A percentile compares a stretch with the other conserved stretches of the same genome.
Conservation (phyloP, 1,140 invertebrate species). For the Trachymyrmex cornetzi region DNA sequence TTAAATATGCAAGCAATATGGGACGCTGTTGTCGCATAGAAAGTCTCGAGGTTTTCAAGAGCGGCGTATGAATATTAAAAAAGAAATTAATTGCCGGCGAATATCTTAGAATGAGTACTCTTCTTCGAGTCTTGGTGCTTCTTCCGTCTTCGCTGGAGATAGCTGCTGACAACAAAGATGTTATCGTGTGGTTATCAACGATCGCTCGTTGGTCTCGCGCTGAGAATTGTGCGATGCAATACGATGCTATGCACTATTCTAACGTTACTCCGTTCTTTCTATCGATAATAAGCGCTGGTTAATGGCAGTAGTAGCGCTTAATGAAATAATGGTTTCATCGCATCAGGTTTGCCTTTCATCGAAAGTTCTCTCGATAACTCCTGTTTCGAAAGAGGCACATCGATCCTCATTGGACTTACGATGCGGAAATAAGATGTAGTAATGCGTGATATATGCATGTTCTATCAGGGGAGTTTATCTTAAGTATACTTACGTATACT, state of each 20-base stretch:
- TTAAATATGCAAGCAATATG: constrained; percentile 44
- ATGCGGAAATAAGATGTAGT: background rate
- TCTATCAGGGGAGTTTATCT: background rate
- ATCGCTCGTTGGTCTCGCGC: constrained; percentile 40
- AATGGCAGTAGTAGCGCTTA: constrained; percentile 26
- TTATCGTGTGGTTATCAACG: constrained; percentile 50
- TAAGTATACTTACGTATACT: background rate
- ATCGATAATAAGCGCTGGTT: constrained; percentile 25
- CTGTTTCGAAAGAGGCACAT: constrained; percentile 6
- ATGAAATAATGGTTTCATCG: constrained; percentile 37
- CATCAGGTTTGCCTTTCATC: constrained; percentile 12
- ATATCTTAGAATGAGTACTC: background rate
- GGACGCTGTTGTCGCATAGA: constrained; percentile 44
- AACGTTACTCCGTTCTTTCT: constrained; percentile 26
- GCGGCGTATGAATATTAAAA: constrained; percentile 55
- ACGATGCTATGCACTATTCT: background rate
- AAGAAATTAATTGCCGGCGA: constrained; percentile 54
- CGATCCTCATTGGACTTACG: background rate
- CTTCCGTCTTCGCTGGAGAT: background rate
- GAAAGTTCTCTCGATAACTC: background rate
- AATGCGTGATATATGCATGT: background rate
- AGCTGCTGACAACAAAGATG: constrained; percentile 29
- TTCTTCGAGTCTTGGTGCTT: background rate
- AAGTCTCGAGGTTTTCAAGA: constrained; percentile 53
- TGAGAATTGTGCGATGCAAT: constrained; percentile 15